Evolutionary conservation across 2,113 vertebrate species (phyloP).

Genomic region (Symphodus melops): DNA sequence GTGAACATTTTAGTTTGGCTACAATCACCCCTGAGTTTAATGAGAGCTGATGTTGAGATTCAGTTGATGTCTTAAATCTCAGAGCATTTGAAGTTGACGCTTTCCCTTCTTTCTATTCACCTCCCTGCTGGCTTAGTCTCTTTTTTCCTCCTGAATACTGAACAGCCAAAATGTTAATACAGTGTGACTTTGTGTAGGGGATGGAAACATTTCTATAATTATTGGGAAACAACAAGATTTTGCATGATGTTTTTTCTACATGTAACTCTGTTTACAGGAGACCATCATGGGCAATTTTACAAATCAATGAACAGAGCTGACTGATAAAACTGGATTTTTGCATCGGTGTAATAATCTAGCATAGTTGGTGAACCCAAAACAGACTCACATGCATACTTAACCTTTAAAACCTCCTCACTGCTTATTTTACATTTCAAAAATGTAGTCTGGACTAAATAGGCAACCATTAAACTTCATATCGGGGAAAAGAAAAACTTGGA

Average conservation of each 20-base stretch:
- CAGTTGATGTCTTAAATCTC: constrained; percentile 38
- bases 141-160: constrained; percentile 14
- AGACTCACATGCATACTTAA: neutral
- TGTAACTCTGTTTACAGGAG: neutral
- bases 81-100: constrained; percentile 10
- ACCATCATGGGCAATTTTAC: neutral
- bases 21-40: constrained; percentile 39
- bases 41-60: constrained; percentile 40
- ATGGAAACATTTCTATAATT: neutral
- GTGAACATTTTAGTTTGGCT: constrained; percentile 18
- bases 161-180: neutral
- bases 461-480: neutral
- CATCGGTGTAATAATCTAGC: neutral
- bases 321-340: neutral
- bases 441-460: neutral
- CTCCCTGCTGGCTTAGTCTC: constrained; percentile 24
- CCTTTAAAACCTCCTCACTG: neutral
- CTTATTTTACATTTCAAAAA: neutral
- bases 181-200: neutral
- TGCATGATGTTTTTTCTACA: neutral
- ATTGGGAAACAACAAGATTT: neutral
- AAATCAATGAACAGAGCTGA: neutral
- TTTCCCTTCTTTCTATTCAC: constrained; percentile 14
- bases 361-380: neutral
- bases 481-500: too few species aligned